Percentiles rank a stretch among this genome's conserved stretches.
Evolutionary conservation across 2,888 invertebrate species (phyloP).

Genomic region (Spodoptera littoralis): DNA sequence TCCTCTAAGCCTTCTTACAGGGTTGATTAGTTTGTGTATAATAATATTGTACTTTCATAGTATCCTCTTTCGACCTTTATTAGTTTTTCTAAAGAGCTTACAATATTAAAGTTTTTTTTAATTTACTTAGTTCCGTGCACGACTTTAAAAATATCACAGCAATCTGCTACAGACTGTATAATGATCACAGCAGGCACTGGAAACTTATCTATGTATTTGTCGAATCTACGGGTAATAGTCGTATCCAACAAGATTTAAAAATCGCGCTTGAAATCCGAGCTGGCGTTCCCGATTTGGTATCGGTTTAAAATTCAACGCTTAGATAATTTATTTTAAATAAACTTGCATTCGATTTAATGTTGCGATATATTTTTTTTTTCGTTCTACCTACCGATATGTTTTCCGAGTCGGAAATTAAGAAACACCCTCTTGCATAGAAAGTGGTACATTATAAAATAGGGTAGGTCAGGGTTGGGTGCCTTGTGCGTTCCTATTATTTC

Average conservation of each 20-base stretch:
- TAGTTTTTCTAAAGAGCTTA: no score
- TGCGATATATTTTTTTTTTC: constrained; percentile 48
- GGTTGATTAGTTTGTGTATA: no score
- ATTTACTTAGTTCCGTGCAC: not conserved
- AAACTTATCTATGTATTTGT: no score
- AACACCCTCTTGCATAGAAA: constrained; percentile 62
- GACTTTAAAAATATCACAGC: no score
- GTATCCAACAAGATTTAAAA: not conserved
- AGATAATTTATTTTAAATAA: constrained; percentile 8
- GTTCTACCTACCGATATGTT: constrained; percentile 54
- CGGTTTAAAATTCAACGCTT: constrained; percentile 8
- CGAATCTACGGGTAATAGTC: no score
- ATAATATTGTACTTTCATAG: no score
- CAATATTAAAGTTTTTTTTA: no score
- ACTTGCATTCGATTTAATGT: constrained; percentile 35
- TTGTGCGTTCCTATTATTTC: no score
- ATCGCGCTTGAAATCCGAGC: not conserved
- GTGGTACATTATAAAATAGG: constrained; percentile 52
- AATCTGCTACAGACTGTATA: no score
- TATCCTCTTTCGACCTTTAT: not conserved
- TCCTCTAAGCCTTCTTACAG: no score
- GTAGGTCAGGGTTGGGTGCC: constrained; percentile 16
- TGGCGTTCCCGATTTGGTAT: no score
- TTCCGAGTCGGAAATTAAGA: constrained; percentile 66
- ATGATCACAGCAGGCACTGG: no score